Percentiles rank a stretch among this genome's conserved stretches.
phyloP scores from a whole-genome alignment of 2,113 vertebrate genomes.

The Paradisaea rubra region DNA sequence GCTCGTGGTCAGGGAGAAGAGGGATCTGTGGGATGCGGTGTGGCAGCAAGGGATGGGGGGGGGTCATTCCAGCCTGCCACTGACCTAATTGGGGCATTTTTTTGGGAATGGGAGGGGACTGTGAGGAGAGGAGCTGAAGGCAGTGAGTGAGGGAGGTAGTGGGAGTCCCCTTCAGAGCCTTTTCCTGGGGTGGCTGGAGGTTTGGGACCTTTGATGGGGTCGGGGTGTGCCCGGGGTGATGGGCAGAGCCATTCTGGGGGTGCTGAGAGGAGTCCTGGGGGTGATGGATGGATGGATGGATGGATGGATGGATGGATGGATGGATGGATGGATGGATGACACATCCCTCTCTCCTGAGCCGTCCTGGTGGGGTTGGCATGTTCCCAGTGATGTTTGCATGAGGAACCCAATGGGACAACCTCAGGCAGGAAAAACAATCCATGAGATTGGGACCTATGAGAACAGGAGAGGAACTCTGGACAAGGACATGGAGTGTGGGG shows the following conservation, averaged over 20 bases:
- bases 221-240: accelerated
- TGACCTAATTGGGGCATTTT: neutral
- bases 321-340: too few species aligned
- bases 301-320: too few species aligned
- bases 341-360: neutral
- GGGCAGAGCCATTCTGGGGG: neutral
- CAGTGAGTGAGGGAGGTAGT: too few species aligned
- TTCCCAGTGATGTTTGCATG: neutral
- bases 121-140: neutral
- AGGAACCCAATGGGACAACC: accelerated
- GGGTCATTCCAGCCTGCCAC: accelerated
- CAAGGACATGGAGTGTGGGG: neutral
- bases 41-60: too few species aligned
- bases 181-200: neutral
- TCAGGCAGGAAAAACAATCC: neutral
- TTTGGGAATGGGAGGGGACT: neutral
- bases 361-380: neutral
- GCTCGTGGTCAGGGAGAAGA: neutral
- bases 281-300: too few species aligned
- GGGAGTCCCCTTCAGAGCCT: neutral
- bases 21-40: neutral
- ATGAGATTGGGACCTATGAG: neutral
- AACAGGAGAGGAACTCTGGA: neutral
- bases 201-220: neutral
- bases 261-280: neutral